Evolutionary conservation across 2,113 vertebrate genomes (phyloP).

Genomic region (Pipra filicauda): DNA sequence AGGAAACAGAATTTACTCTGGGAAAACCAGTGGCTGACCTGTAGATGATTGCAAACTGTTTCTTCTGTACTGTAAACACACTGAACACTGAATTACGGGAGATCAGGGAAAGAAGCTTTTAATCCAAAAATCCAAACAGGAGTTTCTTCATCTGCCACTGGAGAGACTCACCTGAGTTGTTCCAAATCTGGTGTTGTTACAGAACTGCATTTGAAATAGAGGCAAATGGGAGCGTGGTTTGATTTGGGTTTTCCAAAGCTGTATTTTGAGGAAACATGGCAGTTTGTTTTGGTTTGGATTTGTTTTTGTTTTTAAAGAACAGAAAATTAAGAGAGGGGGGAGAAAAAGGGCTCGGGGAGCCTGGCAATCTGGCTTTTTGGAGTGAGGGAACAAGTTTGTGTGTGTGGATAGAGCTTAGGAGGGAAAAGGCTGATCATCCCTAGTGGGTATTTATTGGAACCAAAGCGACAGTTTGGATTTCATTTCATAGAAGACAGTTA

Average conservation of each 20-base stretch:
- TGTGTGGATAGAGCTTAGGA: neutral
- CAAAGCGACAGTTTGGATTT: neutral
- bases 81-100: neutral
- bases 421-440: neutral
- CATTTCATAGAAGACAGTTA: neutral
- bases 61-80: neutral
- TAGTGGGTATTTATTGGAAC: neutral
- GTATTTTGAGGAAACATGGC: neutral
- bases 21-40: neutral
- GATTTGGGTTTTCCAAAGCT: neutral
- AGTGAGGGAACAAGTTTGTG: neutral
- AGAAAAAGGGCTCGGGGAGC: too few relatives aligned
- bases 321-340: neutral
- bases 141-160: neutral
- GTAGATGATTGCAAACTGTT: neutral
- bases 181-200: neutral
- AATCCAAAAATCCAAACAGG: neutral
- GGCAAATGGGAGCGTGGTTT: neutral
- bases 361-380: neutral
- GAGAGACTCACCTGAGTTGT: neutral
- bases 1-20: neutral
- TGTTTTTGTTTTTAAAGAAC: neutral
- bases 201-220: neutral
- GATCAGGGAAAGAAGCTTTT: neutral
- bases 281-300: neutral